These are phyloP conservation scores for Aspiorhynchus laticeps DNA, from an alignment of 2,113 vertebrate species.

Conservation along the genomic window DNA sequence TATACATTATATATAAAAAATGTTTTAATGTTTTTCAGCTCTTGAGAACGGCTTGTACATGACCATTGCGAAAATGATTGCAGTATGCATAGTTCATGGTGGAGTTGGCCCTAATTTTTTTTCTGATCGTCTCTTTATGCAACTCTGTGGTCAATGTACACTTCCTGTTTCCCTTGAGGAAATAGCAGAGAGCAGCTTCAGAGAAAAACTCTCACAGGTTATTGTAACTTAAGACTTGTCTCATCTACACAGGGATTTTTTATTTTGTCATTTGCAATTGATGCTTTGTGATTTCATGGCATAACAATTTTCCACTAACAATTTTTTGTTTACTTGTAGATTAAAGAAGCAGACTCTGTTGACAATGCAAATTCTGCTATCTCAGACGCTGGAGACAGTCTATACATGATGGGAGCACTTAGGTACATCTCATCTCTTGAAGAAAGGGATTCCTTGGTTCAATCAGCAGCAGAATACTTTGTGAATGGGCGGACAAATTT, in stretches of 20 bases:
- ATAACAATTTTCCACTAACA: not conserved
- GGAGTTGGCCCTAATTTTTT: conserved; percentile 35
- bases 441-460: conserved; percentile 10
- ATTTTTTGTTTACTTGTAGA: not conserved
- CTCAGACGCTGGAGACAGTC: conserved; percentile 1
- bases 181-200: not conserved
- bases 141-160: conserved; percentile 3
- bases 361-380: not conserved
- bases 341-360: conserved; percentile 31
- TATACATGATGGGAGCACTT: conserved; percentile 12
- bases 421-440: conserved; percentile 27
- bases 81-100: conserved; percentile 27
- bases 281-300: not conserved
- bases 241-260: not conserved
- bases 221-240: not conserved
- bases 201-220: not conserved
- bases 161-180: conserved; percentile 9
- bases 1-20: not conserved
- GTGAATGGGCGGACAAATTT: conserved; percentile 13
- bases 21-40: conserved; percentile 3
- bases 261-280: not conserved
- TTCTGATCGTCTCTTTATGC: conserved; percentile 19
- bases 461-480: conserved; percentile 27
- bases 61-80: conserved; percentile 24
- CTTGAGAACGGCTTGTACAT: conserved; percentile 10